Percentiles rank a stretch among this genome's conserved stretches.
phyloP scores from a whole-genome alignment of 2,113 vertebrate genomes.

The Zosterops hypoxanthus region DNA sequence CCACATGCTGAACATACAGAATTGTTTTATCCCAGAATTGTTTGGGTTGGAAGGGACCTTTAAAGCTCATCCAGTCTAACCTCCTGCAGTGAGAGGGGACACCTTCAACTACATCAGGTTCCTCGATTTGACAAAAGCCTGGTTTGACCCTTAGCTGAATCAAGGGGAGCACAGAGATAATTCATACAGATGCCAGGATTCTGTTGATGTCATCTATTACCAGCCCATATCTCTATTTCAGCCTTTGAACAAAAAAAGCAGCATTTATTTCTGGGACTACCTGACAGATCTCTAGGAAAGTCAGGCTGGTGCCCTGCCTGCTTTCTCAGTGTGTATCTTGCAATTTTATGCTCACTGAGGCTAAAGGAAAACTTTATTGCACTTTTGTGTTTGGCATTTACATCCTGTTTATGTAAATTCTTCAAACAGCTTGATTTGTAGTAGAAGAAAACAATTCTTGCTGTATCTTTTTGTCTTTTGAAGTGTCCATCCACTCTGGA shows the following conservation, averaged over 20 bases:
- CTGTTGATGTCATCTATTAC: not conserved
- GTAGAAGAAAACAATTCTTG: conserved; percentile 49
- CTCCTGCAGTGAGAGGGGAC: not conserved
- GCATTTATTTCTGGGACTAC: not conserved
- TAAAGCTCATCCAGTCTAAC: not conserved
- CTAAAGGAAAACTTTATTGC: conserved; percentile 56
- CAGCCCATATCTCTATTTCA: not conserved
- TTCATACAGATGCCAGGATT: not conserved
- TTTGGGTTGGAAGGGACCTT: not conserved
- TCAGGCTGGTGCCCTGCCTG: not conserved
- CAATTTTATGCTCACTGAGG: conserved; percentile 8
- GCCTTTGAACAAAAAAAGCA: not conserved
- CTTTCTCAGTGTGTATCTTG: not conserved
- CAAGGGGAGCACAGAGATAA: not conserved
- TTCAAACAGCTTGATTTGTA: conserved; percentile 65
- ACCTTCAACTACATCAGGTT: not conserved
- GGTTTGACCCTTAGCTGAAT: not conserved
- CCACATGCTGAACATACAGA: fast-evolving
- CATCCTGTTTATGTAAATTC: conserved; percentile 66
- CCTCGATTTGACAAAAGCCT: not conserved
- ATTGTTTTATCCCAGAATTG: not conserved
- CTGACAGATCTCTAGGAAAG: not conserved
- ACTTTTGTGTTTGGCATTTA: conserved; percentile 57
- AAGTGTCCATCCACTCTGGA: conserved; percentile 51
- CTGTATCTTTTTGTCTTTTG: conserved; percentile 62